Evolutionary conservation across 2,113 vertebrate genomes (phyloP), one percentile per base, ranked within the genome.

Genomic region (Ailurus styani): DNA sequence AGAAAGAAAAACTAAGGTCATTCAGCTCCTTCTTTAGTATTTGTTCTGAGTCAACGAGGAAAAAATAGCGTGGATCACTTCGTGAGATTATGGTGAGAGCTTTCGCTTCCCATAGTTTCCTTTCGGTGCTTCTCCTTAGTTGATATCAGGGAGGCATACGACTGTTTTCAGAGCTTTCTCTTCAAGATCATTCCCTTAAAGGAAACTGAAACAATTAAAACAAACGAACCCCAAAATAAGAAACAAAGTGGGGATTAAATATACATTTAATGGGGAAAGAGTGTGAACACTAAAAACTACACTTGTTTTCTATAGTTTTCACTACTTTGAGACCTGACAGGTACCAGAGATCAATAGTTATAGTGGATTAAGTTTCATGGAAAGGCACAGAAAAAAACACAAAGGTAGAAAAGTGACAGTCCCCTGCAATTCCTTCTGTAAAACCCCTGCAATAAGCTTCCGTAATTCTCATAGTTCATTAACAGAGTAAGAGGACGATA

Each of bases 1-100:
- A 78, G 87, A 88, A 88, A 70, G 29, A 47, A 64, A 57, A 50
- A 50, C 9, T 12, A 21, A 85, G 62, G 45, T 34, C 25, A 3
- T 50, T 73, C n/a, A 42, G 47, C 3, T 9, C n/a, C 62, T 96
- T 40, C 64, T 72, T 85, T 27, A 77, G 42, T 45, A 29, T 68
- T 88, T 79, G 70, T 47, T 90, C 40, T 47, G 84, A 97, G 68
- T 87, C 73, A 94, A 87, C 42, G n/a, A 83, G 93, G 62, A 42
- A 50, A 90, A 90, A 73, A 75, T 27, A 83, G 54, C 37, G 27
- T 31, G 34, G 40, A 23, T 45, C 47, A 87, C 3, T 17, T 81
- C 5, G 66, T 3, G 7, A 87, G 82, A 54, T 2, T 5, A 8
- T 12, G 7, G 54, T 0, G n/a, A 77, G 55, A 68, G 64, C 73